Percentiles rank a stretch among this genome's conserved stretches.
Evolutionary conservation across 2,888 invertebrate genomes (phyloP).

Genomic region (Capitulum mitella): DNA sequence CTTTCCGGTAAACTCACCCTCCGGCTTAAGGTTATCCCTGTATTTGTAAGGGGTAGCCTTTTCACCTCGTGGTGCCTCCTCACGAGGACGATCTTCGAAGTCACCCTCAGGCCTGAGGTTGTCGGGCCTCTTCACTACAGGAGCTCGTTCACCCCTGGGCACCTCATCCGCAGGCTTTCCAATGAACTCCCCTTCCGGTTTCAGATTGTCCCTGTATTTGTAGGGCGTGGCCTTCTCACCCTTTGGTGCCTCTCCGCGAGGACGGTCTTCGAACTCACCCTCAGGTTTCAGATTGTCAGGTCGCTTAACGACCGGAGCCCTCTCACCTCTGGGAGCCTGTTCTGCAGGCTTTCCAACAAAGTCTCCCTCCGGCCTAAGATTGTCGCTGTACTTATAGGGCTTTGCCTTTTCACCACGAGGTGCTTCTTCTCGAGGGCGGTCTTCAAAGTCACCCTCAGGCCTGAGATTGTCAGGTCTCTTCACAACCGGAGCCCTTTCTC

Average conservation of each 20-base stretch:
- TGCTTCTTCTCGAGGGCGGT: background rate
- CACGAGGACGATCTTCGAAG: conserved; percentile 29
- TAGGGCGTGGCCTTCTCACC: conserved; percentile 45
- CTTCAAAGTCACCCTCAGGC: conserved; percentile 49
- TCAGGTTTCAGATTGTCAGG: conserved; percentile 44
- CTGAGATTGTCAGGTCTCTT: conserved; percentile 33
- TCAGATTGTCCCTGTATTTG: conserved; percentile 43
- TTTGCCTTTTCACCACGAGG: background rate
- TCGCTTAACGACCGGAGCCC: conserved; percentile 28
- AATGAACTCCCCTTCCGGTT: conserved; percentile 46
- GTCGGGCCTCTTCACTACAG: conserved; percentile 36
- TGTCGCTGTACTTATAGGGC: background rate
- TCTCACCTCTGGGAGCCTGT: background rate
- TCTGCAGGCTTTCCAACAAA: background rate
- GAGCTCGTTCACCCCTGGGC: conserved; percentile 38
- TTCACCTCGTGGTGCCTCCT: conserved; percentile 37
- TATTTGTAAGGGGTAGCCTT: conserved; percentile 49
- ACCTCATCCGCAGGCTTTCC: conserved; percentile 51
- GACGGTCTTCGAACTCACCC: conserved; percentile 44
- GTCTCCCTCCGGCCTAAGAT: background rate
- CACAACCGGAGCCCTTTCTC: conserved; percentile 28
- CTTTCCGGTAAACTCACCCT: conserved; percentile 45
- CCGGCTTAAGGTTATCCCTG: conserved; percentile 56
- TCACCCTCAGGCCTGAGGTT: conserved; percentile 32
- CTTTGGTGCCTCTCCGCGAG: conserved; percentile 46